Evolutionary conservation across 2,797 vertebrate species (phyloP).

Genomic region (Phataginus tetradactyla): DNA sequence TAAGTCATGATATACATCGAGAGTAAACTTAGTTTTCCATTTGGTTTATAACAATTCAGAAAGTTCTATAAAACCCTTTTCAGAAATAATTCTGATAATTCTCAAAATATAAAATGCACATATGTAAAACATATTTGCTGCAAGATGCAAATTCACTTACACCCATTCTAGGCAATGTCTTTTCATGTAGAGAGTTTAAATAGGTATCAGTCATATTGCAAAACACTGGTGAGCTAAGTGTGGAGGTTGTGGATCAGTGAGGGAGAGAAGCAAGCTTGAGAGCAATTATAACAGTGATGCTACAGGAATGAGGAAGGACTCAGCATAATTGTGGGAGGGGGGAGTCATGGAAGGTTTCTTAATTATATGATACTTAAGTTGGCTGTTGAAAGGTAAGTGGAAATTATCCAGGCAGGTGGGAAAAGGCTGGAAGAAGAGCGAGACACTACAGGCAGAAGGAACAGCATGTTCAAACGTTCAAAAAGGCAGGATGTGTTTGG

Average conservation of each 20-base stretch:
- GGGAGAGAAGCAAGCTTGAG: not conserved
- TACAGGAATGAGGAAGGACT: not conserved
- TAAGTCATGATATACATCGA: not conserved
- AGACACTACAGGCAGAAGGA: not conserved
- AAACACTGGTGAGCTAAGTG: not conserved
- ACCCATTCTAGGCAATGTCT: not conserved
- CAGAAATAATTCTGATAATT: slow-evolving; percentile 37
- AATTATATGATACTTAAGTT: not conserved
- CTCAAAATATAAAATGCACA: not conserved
- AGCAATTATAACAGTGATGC: not conserved
- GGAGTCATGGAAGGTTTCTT: not conserved
- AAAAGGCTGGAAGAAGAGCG: not conserved
- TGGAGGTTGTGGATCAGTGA: not conserved
- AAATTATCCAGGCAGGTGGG: not conserved
- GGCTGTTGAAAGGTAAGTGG: not conserved
- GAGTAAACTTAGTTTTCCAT: slow-evolving; percentile 10
- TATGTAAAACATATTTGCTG: not conserved
- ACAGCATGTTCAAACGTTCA: not conserved
- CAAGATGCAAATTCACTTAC: not conserved
- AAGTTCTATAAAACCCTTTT: slow-evolving; percentile 30
- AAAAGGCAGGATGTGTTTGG: not conserved
- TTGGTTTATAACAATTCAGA: slow-evolving; percentile 43
- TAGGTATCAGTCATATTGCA: not conserved
- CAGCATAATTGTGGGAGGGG: not conserved
- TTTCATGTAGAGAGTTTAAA: slow-evolving; percentile 16